These are phyloP conservation scores for Athene cunicularia DNA, from an alignment of 2,113 vertebrate species.

Conservation along the genomic window DNA sequence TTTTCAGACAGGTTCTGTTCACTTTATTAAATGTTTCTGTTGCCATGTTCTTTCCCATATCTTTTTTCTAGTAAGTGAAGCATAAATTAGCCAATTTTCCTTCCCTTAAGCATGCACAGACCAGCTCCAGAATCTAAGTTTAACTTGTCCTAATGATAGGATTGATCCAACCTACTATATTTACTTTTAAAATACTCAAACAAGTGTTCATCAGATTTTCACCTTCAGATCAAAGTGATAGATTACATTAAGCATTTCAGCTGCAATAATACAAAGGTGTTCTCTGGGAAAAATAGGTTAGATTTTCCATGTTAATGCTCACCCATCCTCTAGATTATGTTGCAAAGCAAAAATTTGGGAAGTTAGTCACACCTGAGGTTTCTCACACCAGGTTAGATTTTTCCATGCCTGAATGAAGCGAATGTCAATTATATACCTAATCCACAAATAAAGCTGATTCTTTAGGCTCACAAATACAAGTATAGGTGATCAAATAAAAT, in stretches of 20 bases:
- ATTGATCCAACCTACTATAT: neutral
- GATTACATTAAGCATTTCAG: neutral
- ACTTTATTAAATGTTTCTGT: neutral
- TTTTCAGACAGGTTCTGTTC: neutral
- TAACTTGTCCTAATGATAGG: neutral
- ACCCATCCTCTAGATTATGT: slow-evolving; percentile 10
- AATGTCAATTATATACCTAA: neutral
- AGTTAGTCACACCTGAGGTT: slow-evolving; percentile 45
- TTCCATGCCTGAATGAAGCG: neutral
- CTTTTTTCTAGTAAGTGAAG: neutral
- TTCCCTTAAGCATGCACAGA: neutral
- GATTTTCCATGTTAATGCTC: slow-evolving; percentile 26
- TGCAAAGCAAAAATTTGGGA: slow-evolving; percentile 5
- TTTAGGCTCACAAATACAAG: neutral
- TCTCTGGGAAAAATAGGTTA: slow-evolving; percentile 1
- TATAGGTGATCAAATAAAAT: neutral
- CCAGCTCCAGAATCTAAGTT: neutral
- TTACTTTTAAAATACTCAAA: neutral
- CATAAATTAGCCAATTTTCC: neutral
- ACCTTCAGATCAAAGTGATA: neutral
- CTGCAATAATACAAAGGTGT: neutral
- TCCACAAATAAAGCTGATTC: neutral
- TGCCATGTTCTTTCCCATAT: neutral
- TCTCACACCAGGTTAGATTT: slow-evolving; percentile 32
- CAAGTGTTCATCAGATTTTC: neutral